A percentile compares a stretch with the other conserved stretches of the same genome.
These are phyloP conservation scores for Drosophila niveifrons DNA, from an alignment of 2,888 invertebrate genomes.

Conservation along the genomic window DNA sequence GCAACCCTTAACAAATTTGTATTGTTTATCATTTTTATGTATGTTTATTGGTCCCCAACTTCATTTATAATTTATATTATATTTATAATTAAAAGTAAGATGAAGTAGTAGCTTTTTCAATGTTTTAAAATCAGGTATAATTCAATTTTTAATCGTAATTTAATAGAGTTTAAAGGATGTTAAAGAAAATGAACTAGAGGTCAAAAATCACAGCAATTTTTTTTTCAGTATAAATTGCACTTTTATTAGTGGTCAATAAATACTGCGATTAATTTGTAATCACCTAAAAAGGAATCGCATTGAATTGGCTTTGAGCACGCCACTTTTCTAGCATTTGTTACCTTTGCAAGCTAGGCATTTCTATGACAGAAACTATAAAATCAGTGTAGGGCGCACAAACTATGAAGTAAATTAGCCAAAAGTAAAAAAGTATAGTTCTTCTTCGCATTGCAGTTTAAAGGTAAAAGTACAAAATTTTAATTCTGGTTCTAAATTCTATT, in stretches of 20 bases:
- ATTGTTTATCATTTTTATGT: background rate
- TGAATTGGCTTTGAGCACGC: background rate
- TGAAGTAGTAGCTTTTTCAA: too few species aligned
- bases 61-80: too few species aligned
- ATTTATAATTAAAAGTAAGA: too few species aligned
- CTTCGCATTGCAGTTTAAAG: background rate
- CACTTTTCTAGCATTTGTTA: background rate
- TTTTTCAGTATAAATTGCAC: background rate
- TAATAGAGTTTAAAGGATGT: background rate
- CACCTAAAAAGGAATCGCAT: background rate
- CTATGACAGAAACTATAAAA: background rate
- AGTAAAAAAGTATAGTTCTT: background rate
- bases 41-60: too few species aligned
- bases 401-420: background rate
- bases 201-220: background rate
- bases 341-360: background rate
- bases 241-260: slow-evolving; percentile 1
- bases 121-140: too few species aligned
- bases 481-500: too few species aligned
- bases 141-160: too few species aligned
- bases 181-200: background rate
- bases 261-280: slow-evolving; percentile 1
- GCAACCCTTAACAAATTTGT: background rate
- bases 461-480: background rate
- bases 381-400: background rate